Evolutionary conservation across 2,113 vertebrate genomes (phyloP).

Genomic region (Tonatia bakeri): DNA sequence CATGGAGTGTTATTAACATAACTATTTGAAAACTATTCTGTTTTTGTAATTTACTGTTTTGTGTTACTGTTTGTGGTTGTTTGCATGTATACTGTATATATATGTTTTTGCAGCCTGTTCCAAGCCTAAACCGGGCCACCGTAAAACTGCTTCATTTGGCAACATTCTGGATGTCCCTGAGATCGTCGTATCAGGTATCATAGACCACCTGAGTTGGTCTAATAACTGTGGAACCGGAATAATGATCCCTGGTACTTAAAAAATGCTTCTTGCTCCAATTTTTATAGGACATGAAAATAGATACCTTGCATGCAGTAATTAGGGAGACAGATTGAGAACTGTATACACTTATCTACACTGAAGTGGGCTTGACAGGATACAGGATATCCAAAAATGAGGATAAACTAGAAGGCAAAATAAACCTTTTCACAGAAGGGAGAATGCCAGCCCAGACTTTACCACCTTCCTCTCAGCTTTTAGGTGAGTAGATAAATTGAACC

Average conservation of each 20-base stretch:
- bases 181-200: conserved; percentile 99
- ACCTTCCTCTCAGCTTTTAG: not conserved
- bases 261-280: conserved; percentile 90
- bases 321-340: conserved; percentile 10
- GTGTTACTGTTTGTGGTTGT: conserved; percentile 85
- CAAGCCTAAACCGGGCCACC: conserved; percentile 98
- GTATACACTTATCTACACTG: not conserved
- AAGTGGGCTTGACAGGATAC: not conserved
- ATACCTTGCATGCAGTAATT: conserved; percentile 26
- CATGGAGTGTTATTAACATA: conserved; percentile 84
- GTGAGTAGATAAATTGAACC: not conserved
- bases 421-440: not conserved
- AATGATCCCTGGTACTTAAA: conserved; percentile 80
- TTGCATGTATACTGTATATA: conserved; percentile 96
- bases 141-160: conserved; percentile 99
- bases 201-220: conserved; percentile 81
- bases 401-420: conserved; percentile 25
- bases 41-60: conserved; percentile 82
- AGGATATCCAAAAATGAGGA: not conserved
- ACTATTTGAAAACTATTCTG: conserved; percentile 78
- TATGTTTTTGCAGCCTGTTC: conserved; percentile 97
- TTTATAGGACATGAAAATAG: conserved; percentile 32
- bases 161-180: conserved; percentile 99
- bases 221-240: conserved; percentile 78
- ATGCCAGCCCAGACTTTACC: not conserved